A percentile compares a stretch with the other conserved stretches of the same genome.
Evolutionary conservation across 1,140 invertebrate species (phyloP).

Genomic region (Magallana gigas): DNA sequence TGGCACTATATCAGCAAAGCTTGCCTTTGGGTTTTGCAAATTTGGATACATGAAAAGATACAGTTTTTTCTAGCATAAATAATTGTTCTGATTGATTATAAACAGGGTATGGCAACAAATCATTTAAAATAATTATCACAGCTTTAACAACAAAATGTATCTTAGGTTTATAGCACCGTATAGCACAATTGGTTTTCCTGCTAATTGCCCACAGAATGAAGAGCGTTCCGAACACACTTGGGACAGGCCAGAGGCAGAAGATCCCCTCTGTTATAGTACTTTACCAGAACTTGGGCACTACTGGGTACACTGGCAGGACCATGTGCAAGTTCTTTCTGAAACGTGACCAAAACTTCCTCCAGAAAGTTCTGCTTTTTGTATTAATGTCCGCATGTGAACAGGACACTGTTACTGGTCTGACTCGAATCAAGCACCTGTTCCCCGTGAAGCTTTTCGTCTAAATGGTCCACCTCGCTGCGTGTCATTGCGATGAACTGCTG

Average conservation of each 20-base stretch:
- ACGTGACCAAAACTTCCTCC: slow-evolving; percentile 59
- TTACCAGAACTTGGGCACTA: slow-evolving; percentile 56
- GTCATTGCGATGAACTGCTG: slow-evolving; percentile 52
- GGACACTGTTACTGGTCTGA: slow-evolving; percentile 46
- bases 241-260: slow-evolving; percentile 65
- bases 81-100: no score
- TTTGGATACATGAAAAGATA: no score
- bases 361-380: slow-evolving; percentile 57
- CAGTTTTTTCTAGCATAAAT: no score
- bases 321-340: slow-evolving; percentile 56
- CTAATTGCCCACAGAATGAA: slow-evolving; percentile 39
- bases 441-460: slow-evolving; percentile 53
- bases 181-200: no score
- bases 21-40: no score
- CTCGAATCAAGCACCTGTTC: not conserved
- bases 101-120: no score
- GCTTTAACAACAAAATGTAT: no score
- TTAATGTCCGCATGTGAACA: slow-evolving; percentile 70
- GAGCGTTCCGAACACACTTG: slow-evolving; percentile 65
- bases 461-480: slow-evolving; percentile 55
- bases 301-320: slow-evolving; percentile 57
- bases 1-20: no score
- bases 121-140: no score
- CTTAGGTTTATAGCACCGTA: no score
- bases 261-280: slow-evolving; percentile 59